Base-by-base conservation (phyloP, 2,797 vertebrate genomes). In the Diceros bicornis region DNA sequence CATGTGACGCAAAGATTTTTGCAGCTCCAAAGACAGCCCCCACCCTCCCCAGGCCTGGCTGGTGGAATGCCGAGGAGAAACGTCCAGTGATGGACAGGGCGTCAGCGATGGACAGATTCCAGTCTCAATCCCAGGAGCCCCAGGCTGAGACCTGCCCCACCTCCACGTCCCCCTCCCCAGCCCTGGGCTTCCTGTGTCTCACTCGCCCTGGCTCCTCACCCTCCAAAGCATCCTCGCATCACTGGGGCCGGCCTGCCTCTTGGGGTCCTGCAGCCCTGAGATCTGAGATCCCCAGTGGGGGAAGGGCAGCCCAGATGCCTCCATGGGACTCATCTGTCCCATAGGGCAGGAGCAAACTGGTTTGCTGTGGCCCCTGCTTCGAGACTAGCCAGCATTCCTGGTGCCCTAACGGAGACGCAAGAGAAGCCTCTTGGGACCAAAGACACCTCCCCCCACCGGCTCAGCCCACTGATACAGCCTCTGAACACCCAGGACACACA, bases 41-140 rank as follows among this genome's bases (percentile, higher is more conserved):
- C 17, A 4, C 41, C 64, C 82, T 29, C 47, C n/a, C 13, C 0
- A 0, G 50, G 52, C 61, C 66, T 27, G 66, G 52, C 55, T 2
- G 1, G 27, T n/a, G 85, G 93, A 94, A 89, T 61, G 77, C 81
- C 47, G 66, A 27, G 14, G 68, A 82, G 92, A 83, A 77, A 29
- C 27, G 69, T 59, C 95, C 29, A 61, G 74, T 8, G 23, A 71
- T 52, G 59, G 75, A 50, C 57, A 75, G 50, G 64, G 89, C 0
- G 62, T 41, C 1, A 1, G 37, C 84, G 90, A 96, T 0, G 32
- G 71, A 6, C 8, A 21, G 87, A 97, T 78, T 89, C 96, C 90
- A 77, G n/a, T 23, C 84, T 90, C 95, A 94, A 3, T 17, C 68
- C 74, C 61, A 7, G 47, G 29, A 87, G 50, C 50, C 55, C 59